Evolutionary conservation across 2,888 invertebrate species (phyloP).

Genomic region (Callyntrura guangdongensis): DNA sequence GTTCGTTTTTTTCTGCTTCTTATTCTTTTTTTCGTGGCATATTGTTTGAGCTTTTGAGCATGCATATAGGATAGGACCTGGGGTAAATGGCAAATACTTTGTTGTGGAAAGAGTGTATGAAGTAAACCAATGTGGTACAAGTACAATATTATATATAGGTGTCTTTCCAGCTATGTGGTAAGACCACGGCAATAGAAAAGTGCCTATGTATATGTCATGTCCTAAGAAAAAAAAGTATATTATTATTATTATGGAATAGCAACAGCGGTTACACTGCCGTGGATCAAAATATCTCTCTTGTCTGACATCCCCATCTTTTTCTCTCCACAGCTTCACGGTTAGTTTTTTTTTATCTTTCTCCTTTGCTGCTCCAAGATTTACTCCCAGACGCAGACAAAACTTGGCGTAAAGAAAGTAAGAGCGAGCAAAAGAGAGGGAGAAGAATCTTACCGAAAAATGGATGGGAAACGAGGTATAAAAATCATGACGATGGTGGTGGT

Average conservation of each 20-base stretch:
- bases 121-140: not conserved
- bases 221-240: not conserved
- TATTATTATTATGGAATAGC: slow-evolving; percentile 4
- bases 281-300: slow-evolving; percentile 65
- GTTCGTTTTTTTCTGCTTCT: slow-evolving; percentile 60
- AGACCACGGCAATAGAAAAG: slow-evolving; percentile 2
- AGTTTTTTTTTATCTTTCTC: not conserved
- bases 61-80: not conserved
- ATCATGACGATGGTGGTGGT: slow-evolving; percentile 41
- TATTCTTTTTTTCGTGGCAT: slow-evolving; percentile 43
- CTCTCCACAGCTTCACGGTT: slow-evolving; percentile 42
- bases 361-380: slow-evolving; percentile 35
- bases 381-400: slow-evolving; percentile 22
- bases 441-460: slow-evolving; percentile 50
- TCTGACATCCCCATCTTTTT: slow-evolving; percentile 68
- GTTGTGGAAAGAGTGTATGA: not conserved
- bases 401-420: not conserved
- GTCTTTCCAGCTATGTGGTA: not conserved
- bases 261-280: not conserved
- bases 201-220: not conserved
- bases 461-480: slow-evolving; percentile 68
- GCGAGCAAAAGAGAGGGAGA: not conserved
- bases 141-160: not conserved
- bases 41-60: slow-evolving; percentile 57
- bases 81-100: not conserved